Evolutionary conservation across 2,113 vertebrate genomes (phyloP).

Genomic region (Tachuris rubrigastra): DNA sequence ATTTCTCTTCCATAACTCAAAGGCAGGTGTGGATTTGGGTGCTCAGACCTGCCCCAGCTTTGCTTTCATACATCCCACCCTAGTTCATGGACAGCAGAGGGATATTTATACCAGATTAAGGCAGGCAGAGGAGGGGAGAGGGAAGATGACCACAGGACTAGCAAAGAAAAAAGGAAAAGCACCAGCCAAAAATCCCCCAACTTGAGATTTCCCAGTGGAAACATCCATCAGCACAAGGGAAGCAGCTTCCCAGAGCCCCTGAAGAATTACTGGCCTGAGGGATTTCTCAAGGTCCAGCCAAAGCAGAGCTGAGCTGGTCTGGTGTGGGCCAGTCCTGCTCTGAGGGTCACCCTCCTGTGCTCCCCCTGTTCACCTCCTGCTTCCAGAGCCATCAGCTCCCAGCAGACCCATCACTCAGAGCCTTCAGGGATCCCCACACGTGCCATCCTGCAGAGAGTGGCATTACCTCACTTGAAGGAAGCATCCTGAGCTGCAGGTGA

Average conservation of each 20-base stretch:
- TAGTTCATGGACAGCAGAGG: background rate
- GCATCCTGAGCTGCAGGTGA: background rate
- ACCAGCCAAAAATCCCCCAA: background rate
- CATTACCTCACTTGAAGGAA: background rate
- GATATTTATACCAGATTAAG: background rate
- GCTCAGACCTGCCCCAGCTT: background rate
- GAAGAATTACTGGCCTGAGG: background rate
- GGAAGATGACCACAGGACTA: accelerated
- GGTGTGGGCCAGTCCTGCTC: background rate
- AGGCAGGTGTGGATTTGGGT: background rate
- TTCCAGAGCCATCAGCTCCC: background rate
- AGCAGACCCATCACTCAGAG: too few relatives aligned
- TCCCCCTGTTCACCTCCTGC: background rate
- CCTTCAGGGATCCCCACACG: accelerated
- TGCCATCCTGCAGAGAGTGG: background rate
- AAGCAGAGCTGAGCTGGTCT: background rate
- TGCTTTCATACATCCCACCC: background rate
- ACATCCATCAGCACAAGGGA: background rate
- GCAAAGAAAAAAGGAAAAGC: background rate
- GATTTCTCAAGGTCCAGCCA: background rate
- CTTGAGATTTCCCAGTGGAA: background rate
- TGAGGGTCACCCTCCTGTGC: background rate
- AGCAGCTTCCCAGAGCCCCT: background rate
- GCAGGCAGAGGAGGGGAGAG: background rate
- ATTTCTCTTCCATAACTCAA: background rate